Conservation (phyloP, 2,888 invertebrate genomes). For the Maniola hyperantus region DNA sequence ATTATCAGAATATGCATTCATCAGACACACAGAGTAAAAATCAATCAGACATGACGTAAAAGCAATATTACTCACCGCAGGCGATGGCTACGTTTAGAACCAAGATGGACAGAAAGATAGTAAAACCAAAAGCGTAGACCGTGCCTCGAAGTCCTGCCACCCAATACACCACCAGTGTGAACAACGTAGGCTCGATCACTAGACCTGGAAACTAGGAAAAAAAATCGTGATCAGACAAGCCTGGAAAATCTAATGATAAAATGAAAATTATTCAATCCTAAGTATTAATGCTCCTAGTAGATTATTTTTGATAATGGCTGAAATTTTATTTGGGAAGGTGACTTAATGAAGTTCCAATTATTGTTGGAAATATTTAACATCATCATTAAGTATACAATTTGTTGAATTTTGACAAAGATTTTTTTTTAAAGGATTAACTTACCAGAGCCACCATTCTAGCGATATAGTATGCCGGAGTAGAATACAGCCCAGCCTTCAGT, state of each 20-base stretch:
- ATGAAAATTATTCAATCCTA: too few relatives aligned
- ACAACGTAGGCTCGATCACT: conserved; percentile 91
- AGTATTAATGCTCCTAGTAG: too few relatives aligned
- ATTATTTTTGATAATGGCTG: too few relatives aligned
- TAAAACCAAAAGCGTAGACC: conserved; percentile 86
- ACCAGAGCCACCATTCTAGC: conserved; percentile 92
- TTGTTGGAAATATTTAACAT: too few relatives aligned
- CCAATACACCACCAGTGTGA: conserved; percentile 93
- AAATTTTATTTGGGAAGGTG: too few relatives aligned
- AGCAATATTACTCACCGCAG: conserved; percentile 84
- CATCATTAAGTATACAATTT: too few relatives aligned
- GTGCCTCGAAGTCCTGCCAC: conserved; percentile 89
- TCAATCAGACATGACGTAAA: not conserved
- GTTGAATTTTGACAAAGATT: too few relatives aligned
- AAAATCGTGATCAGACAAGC: not conserved
- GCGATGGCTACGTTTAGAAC: conserved; percentile 94
- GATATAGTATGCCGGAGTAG: conserved; percentile 90
- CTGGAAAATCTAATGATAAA: not conserved
- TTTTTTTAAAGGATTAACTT: conserved; percentile 39
- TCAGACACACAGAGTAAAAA: too few relatives aligned
- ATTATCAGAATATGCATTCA: too few relatives aligned
- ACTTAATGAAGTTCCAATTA: too few relatives aligned
- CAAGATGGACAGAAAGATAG: conserved; percentile 86
- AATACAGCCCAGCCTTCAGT: conserved; percentile 91
- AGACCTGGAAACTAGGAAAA: conserved; percentile 89